Evolutionary conservation across 1,140 invertebrate genomes (phyloP).

Genomic region (Lepidostoma basale): DNA sequence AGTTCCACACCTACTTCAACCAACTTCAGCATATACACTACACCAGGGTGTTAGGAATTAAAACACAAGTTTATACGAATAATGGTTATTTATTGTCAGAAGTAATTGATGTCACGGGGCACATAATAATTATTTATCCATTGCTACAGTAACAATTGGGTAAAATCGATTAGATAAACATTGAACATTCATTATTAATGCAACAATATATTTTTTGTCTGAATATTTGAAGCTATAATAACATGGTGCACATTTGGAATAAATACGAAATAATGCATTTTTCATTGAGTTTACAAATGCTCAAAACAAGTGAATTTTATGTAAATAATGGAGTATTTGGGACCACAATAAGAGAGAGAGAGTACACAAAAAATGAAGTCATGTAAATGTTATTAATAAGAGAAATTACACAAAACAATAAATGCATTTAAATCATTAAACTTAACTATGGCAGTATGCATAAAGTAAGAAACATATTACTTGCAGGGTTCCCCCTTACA

Average conservation of each 20-base stretch:
- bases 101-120: constrained; percentile 24
- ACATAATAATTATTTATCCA: constrained; percentile 26
- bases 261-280: background rate
- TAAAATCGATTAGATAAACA: constrained; percentile 24
- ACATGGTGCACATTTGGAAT: background rate
- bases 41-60: constrained; percentile 19
- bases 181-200: constrained; percentile 20
- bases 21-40: no score
- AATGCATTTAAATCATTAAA: constrained; percentile 3
- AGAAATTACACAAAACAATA: constrained; percentile 6
- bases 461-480: constrained; percentile 11
- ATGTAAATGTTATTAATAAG: constrained; percentile 11
- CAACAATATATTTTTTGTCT: background rate
- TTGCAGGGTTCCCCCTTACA: constrained; percentile 9
- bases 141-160: constrained; percentile 26
- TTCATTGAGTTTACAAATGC: background rate
- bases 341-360: no score
- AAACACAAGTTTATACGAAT: constrained; percentile 15
- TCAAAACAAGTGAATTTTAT: background rate
- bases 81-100: constrained; percentile 29
- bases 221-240: background rate
- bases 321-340: background rate
- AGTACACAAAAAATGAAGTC: no score
- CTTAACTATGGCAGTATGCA: background rate
- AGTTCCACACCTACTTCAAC: no score